Conservation (phyloP, 2,113 vertebrate species). For the Columba janthina region DNA sequence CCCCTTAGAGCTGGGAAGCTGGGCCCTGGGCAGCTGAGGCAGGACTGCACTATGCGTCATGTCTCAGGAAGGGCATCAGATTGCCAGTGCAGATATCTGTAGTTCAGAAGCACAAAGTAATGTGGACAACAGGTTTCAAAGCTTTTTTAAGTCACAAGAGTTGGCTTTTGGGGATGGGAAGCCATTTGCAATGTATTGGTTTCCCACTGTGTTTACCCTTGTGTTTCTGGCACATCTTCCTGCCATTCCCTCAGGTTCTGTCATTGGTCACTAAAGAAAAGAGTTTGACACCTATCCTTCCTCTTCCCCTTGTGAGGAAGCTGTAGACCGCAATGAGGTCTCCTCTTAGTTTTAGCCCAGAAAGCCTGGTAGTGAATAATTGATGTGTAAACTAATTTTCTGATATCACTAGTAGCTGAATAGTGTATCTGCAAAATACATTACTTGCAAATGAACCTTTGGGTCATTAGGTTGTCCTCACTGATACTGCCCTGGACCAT, state of each 20-base stretch:
- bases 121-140: not conserved
- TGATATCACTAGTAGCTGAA: not conserved
- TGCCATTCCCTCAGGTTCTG: too few species aligned
- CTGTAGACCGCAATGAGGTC: too few species aligned
- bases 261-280: too few species aligned
- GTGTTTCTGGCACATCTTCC: not conserved
- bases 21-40: rapidly evolving
- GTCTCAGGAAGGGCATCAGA: rapidly evolving
- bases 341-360: not conserved
- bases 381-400: not conserved
- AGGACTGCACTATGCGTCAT: rapidly evolving
- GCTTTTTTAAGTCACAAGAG: not conserved
- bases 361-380: not conserved
- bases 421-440: not conserved
- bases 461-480: not conserved
- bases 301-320: too few species aligned
- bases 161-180: not conserved
- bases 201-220: not conserved
- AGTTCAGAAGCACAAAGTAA: not conserved
- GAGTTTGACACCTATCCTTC: too few species aligned
- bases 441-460: not conserved
- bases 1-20: not conserved
- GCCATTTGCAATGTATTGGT: not conserved
- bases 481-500: not conserved
- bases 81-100: rapidly evolving